These are phyloP conservation scores for Halcyon leucocephala DNA, from an alignment of 2,797 vertebrate genomes.

Conservation along the genomic window DNA sequence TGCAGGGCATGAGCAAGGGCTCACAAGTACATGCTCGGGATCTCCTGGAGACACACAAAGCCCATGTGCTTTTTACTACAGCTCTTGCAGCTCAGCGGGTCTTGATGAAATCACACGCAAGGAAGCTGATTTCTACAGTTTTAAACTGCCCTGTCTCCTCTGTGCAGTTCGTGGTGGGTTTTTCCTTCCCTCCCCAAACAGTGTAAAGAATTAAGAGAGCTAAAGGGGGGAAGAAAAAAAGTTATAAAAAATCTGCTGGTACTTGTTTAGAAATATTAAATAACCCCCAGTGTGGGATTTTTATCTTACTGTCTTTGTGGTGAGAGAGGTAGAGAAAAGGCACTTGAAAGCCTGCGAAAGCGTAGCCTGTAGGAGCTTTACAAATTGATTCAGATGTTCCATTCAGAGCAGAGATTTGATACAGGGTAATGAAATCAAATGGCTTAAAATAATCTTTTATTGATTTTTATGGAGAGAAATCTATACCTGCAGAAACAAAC, in stretches of 20 bases:
- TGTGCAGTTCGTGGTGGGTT: accelerated
- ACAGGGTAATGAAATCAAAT: constrained; percentile 22
- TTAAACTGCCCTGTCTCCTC: background rate
- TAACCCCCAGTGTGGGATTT: background rate
- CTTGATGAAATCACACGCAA: background rate
- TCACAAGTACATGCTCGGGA: accelerated
- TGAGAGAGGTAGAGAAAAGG: background rate
- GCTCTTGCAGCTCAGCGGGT: accelerated
- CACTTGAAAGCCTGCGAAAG: background rate
- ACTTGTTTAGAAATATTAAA: constrained; percentile 3
- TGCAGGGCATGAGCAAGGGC: accelerated
- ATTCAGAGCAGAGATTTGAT: constrained; percentile 40
- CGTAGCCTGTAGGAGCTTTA: background rate
- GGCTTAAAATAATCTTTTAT: constrained; percentile 25
- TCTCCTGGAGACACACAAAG: background rate
- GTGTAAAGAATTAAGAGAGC: background rate
- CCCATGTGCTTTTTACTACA: accelerated
- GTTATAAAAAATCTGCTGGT: background rate
- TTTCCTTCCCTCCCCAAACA: background rate
- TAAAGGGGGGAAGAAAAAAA: background rate
- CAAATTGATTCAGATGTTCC: constrained; percentile 40
- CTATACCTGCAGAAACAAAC: background rate
- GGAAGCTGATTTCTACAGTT: background rate
- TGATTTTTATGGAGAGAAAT: constrained; percentile 38
- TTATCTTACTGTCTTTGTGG: background rate